These are phyloP conservation scores for Mythimna albipuncta DNA, from an alignment of 2,888 invertebrate genomes.

Conservation along the genomic window DNA sequence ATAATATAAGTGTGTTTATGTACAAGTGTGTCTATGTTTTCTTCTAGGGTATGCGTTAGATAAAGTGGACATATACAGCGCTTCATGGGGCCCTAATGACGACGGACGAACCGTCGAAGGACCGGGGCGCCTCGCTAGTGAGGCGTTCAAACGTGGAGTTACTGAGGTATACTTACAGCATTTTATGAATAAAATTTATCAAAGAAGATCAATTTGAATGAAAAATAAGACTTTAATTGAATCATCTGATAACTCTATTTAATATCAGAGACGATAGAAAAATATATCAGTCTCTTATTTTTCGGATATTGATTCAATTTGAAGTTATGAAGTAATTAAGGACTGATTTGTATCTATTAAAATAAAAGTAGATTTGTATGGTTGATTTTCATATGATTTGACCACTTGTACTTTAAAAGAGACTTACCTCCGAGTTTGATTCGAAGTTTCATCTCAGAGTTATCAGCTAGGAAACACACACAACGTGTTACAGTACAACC, in stretches of 20 bases:
- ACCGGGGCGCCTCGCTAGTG: conserved; percentile 94
- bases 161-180: conserved; percentile 90
- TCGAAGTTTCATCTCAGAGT: no score
- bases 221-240: not conserved
- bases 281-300: no score
- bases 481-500: no score
- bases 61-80: conserved; percentile 97
- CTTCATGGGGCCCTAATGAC: conserved; percentile 98
- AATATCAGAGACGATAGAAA: not conserved
- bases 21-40: no score
- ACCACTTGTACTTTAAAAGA: no score
- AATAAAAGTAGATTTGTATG: not conserved
- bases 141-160: conserved; percentile 94
- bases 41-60: conserved; percentile 91
- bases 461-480: no score
- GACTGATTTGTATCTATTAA: not conserved
- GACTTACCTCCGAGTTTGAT: no score
- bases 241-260: not conserved
- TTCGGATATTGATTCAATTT: not conserved
- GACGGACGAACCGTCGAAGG: conserved; percentile 97
- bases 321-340: not conserved
- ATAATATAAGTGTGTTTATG: no score
- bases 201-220: not conserved
- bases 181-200: not conserved
- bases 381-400: no score